Conservation (phyloP, 2,888 invertebrate genomes). For the Portevinia maculata region DNA sequence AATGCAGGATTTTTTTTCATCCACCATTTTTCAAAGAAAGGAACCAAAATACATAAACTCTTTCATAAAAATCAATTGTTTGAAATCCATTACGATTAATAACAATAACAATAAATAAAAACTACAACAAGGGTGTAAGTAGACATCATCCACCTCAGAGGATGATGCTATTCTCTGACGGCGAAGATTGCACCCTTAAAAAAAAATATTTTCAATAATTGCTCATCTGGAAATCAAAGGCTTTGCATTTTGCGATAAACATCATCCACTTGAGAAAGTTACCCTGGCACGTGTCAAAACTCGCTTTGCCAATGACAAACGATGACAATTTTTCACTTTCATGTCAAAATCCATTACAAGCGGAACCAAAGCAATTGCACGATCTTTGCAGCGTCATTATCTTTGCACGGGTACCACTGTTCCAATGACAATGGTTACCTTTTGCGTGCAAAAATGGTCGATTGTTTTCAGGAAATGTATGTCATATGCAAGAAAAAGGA, state of each 20-base stretch:
- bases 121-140: slow-evolving; percentile 64
- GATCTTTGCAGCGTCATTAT: slow-evolving; percentile 58
- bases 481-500: slow-evolving; percentile 30
- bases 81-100: slow-evolving; percentile 73
- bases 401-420: slow-evolving; percentile 31
- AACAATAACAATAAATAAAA: slow-evolving; percentile 74
- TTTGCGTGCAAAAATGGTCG: slow-evolving; percentile 67
- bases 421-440: slow-evolving; percentile 69
- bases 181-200: slow-evolving; percentile 40
- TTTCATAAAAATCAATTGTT: slow-evolving; percentile 73
- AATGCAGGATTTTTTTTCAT: slow-evolving; percentile 22
- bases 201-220: slow-evolving; percentile 48
- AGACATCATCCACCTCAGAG: slow-evolving; percentile 36
- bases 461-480: slow-evolving; percentile 59
- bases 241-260: slow-evolving; percentile 46
- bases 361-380: slow-evolving; percentile 62
- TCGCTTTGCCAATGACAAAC: slow-evolving; percentile 68
- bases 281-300: slow-evolving; percentile 71
- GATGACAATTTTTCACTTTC: slow-evolving; percentile 73
- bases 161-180: slow-evolving; percentile 14
- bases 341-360: slow-evolving; percentile 71
- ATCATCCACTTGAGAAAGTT: slow-evolving; percentile 71
- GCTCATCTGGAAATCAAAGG: slow-evolving; percentile 73
- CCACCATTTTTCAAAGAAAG: slow-evolving; percentile 7
- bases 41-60: slow-evolving; percentile 36